Base-by-base conservation (phyloP, 2,113 vertebrate genomes). In the Heteronetta atricapilla region DNA sequence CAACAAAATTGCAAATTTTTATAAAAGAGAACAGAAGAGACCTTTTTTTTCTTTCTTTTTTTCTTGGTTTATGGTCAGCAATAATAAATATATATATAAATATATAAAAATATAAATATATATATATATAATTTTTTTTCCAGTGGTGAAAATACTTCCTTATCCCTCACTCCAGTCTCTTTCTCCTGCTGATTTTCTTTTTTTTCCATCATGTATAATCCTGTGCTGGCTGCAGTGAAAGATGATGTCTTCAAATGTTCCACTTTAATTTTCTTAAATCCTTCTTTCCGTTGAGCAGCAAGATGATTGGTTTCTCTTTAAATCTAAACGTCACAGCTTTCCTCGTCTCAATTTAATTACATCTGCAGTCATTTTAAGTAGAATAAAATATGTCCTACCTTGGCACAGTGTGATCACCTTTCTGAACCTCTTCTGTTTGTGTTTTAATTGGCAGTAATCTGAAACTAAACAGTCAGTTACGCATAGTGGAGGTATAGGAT, bases 401-500 rank as follows among this genome's bases (percentile, higher is more conserved):
- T 64, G 34, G 29, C n/a, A 3, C 46, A 68, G 7, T 4, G 4
- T 70, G 63, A 9, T 90, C 18, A 66, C 36, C 34, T 89, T 85
- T 26, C 52, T 60, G 42, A 42, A 69, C 23, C 12, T 80, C n/a
- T 7, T 75, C 44, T 50, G 9, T 88, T 64, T 74, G 13, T 80
- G 59, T 83, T 92, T 95, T 95, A 89, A 88, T 83, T 89, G 79
- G 52, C 60, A 86, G 38, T 75, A 88, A 86, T 55, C 38, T 90
- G 79, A 95, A 94, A 74, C 79, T 56, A 58, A 82, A 5, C 31
- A 63, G 69, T 89, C 33, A 69, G 4, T 91, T 66, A 53, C 7
- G 40, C n/a, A 12, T 89, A 26, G 62, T 66, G 20, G 22, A 79
- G 50, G 29, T 73, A 50, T 50, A 64, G 38, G 40, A 53, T 90